Evolutionary conservation across 2,797 vertebrate species (phyloP), one percentile per base, ranked within the genome.

Genomic region (Anas flavirostris): DNA sequence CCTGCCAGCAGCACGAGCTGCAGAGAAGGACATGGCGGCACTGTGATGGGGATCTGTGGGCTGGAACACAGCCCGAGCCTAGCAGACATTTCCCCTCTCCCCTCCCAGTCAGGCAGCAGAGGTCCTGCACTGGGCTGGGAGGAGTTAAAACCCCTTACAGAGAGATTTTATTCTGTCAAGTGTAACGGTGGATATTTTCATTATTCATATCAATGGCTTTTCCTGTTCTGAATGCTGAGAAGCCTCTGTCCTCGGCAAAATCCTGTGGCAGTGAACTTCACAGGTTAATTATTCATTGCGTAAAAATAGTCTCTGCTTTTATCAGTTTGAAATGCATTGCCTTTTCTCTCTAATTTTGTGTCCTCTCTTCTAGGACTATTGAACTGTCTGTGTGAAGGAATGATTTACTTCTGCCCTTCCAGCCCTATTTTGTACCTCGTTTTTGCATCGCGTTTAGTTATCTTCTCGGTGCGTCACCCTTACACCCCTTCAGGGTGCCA

Each of bases 241-340:
- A 85, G 68, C 64, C n/a, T 86, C 74, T 43, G 21, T 90, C 81
- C 86, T 84, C 3, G 0, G 75, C 88, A 93, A 93, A 93, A 87
- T 91, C n/a, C 2, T 0, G 2, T 69, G 86, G 62, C 88, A 90
- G 75, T 82, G 88, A 94, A 95, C 86, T 88, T 96, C 66, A 75
- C 72, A 80, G 88, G 91, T 94, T 96, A 96, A 95, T 93, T 90
- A 94, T 94, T 95, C 86, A 89, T 94, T 93, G 78, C 87, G 52
- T 94, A 87, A 90, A 94, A 96, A 82, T 74, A 88, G 64, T 80
- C 60, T 91, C 62, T 88, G 64, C 58, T 94, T 94, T 94, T 82
- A 91, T 91, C 91, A 48, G 33, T 94, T 93, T 46, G 67, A 93
- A 93, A 94, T 84, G 91, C 80, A 58, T 76, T 8, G 16, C 43